Conservation (phyloP, 2,888 invertebrate genomes). For the Pseudococcus viburni region DNA sequence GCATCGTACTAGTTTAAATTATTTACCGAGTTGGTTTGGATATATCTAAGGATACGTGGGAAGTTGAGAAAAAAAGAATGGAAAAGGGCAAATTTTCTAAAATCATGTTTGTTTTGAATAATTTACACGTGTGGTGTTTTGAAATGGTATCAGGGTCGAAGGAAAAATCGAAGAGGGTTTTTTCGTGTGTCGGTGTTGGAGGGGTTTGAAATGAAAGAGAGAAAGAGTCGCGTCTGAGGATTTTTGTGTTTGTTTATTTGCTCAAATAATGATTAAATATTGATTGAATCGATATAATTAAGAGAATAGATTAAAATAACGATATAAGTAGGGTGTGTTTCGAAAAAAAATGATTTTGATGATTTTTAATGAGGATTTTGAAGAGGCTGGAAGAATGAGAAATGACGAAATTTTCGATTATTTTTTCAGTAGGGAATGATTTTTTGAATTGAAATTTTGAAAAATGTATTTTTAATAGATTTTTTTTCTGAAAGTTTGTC, state of each 20-base stretch:
- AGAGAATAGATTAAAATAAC: no score
- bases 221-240: neutral
- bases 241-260: neutral
- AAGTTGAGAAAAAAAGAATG: neutral
- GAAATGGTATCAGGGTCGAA: neutral
- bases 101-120: constrained; percentile 3
- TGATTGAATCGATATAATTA: no score
- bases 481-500: no score
- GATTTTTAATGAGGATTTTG: no score
- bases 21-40: neutral
- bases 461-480: no score
- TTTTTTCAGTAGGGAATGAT: no score
- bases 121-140: neutral
- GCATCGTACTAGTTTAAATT: neutral
- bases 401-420: no score
- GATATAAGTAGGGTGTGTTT: no score
- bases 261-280: neutral
- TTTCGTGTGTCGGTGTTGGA: neutral
- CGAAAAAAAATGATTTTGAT: no score
- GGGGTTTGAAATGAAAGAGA: neutral
- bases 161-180: neutral
- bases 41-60: neutral
- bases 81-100: neutral
- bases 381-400: no score
- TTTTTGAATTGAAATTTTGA: no score